A percentile compares a stretch with the other conserved stretches of the same genome.
phyloP scores from a whole-genome alignment of 2,113 vertebrate genomes.

The Periophthalmodon schlosseri region DNA sequence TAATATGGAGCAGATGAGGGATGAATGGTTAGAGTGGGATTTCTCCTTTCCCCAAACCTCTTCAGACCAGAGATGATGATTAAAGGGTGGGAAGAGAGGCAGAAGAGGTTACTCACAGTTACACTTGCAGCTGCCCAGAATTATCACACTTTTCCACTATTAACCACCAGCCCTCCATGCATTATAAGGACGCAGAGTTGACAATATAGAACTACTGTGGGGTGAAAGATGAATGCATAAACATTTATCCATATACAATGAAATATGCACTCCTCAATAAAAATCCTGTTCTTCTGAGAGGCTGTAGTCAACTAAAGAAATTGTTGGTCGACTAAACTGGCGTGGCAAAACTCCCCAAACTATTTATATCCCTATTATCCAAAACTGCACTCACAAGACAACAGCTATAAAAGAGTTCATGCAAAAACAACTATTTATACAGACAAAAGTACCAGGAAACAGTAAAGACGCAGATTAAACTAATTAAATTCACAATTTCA shows the following conservation, averaged over 20 bases:
- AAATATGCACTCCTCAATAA: not conserved
- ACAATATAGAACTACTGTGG: constrained; percentile 7
- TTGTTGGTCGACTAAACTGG: too few relatives aligned
- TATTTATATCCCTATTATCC: too few relatives aligned
- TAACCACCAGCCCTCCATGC: constrained; percentile 6
- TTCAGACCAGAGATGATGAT: constrained; percentile 39
- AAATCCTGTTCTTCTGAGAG: not conserved
- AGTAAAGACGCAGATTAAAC: too few relatives aligned
- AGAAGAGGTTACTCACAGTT: constrained; percentile 33
- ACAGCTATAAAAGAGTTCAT: too few relatives aligned
- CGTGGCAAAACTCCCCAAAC: too few relatives aligned
- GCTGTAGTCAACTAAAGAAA: too few relatives aligned
- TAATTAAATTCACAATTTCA: too few relatives aligned
- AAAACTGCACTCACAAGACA: too few relatives aligned
- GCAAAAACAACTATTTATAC: too few relatives aligned
- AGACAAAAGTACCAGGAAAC: too few relatives aligned
- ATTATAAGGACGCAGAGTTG: not conserved
- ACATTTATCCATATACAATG: not conserved
- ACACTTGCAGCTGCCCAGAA: constrained; percentile 41
- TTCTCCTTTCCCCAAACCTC: constrained; percentile 29
- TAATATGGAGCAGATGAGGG: constrained; percentile 63
- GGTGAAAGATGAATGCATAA: not conserved
- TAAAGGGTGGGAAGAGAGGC: constrained; percentile 40
- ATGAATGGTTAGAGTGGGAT: constrained; percentile 33
- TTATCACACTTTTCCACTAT: constrained; percentile 23